Evolutionary conservation across 2,797 vertebrate species (phyloP), one percentile per base, ranked within the genome.

Genomic region (Pipistrellus pygmaeus): DNA sequence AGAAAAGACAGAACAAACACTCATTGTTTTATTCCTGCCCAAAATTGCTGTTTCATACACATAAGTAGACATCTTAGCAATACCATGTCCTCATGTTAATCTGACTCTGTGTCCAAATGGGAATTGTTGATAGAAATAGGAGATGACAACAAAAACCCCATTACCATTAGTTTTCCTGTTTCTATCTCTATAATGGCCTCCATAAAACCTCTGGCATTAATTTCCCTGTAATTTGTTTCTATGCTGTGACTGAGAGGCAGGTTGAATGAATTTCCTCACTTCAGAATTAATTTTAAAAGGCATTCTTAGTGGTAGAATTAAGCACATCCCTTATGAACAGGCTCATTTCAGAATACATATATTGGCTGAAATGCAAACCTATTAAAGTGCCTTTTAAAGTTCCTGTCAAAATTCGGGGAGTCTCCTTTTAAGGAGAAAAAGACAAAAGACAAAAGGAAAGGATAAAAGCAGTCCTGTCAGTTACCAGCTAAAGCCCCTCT

Each of bases 381-480:
- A 48, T 66, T 35, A 84, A 76, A 83, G 35, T 76, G 78, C 46
- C 64, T 35, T 89, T 93, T 38, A 90, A 96, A 86, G 88, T 76
- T 41, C 91, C 92, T 96, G 87, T 95, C 77, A 62, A 75, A 93
- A 86, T 88, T 88, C 85, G 88, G 44, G 73, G 86, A 73, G 83
- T 76, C 44, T 95, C 30, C 90, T 93, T 96, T 97, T 66, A 96
- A 89, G 90, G 85, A 93, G 76, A 95, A 96, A 96, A 85, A 1
- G 96, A 92, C 73, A 95, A 96, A 81, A 1, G 96, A 93, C 71
- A 53, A 77, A 55, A 93, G 81, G 95, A 96, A 96, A 77, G 1
- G 96, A 93, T 68, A 71, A 81, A 85, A 90, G 35, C n/a, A 89
- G 27, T 57, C 57, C 68, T 96, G 48, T 91, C 62, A 96, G 60